A percentile compares a stretch with the other conserved stretches of the same genome.
Evolutionary conservation across 2,888 invertebrate species (phyloP).

Genomic region (Limnephilus auricula): DNA sequence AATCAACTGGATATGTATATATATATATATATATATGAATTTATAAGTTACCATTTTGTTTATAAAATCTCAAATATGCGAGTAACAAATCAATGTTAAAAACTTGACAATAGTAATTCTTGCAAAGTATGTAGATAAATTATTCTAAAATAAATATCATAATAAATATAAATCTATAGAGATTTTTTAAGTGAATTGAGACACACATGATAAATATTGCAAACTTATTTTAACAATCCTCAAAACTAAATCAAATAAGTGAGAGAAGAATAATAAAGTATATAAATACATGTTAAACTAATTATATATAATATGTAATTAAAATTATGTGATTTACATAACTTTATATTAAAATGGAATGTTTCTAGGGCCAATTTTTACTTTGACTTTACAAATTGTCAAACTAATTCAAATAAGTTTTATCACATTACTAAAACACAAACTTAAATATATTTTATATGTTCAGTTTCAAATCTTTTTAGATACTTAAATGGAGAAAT

Average conservation of each 20-base stretch:
- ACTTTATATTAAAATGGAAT: conserved; percentile 3
- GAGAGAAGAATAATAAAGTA: not conserved
- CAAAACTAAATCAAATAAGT: conserved; percentile 21
- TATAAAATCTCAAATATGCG: not conserved
- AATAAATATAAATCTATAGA: not conserved
- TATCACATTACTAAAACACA: conserved; percentile 14
- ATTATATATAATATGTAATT: not conserved
- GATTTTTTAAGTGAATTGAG: not conserved
- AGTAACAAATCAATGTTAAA: not conserved
- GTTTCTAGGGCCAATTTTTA: conserved; percentile 2
- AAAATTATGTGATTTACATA: not conserved
- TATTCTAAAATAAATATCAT: conserved; percentile 18
- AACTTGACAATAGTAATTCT: not conserved
- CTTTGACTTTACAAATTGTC: conserved; percentile 4
- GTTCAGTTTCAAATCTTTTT: not conserved
- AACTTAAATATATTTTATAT: not conserved
- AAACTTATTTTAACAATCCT: not conserved
- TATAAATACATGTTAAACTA: not conserved
- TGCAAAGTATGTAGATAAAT: not conserved
- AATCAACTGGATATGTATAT: too few species aligned
- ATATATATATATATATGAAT: too few species aligned
- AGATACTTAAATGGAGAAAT: not conserved
- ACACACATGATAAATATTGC: conserved; percentile 2
- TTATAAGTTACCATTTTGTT: not conserved
- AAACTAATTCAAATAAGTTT: conserved; percentile 10